These are phyloP conservation scores for Salminus brasiliensis DNA, from an alignment of 2,113 vertebrate species.

Conservation along the genomic window DNA sequence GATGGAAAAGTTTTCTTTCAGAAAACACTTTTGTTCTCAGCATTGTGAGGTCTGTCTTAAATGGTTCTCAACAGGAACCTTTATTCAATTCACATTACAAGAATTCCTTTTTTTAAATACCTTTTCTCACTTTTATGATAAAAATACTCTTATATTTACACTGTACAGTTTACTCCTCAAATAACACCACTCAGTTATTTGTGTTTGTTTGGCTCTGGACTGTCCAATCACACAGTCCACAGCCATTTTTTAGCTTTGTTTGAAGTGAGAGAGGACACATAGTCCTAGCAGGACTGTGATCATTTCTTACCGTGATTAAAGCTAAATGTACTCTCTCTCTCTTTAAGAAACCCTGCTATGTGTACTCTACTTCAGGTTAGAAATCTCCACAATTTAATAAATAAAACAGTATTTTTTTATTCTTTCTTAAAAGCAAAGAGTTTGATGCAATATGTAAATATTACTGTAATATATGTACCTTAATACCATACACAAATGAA, in stretches of 20 bases:
- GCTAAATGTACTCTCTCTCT: background rate
- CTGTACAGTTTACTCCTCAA: constrained; percentile 35
- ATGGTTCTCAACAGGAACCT: background rate
- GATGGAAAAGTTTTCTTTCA: background rate
- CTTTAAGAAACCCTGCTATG: background rate
- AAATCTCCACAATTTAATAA: background rate
- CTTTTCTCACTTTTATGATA: background rate
- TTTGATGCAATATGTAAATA: no score
- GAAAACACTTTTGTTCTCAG: background rate
- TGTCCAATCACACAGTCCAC: constrained; percentile 47
- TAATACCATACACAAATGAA: no score
- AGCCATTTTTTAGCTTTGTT: constrained; percentile 43
- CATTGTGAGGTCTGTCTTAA: background rate
- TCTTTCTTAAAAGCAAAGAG: no score
- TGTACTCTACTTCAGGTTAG: background rate
- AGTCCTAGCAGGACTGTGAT: background rate
- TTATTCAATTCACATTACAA: background rate
- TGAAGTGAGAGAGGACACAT: constrained; percentile 10
- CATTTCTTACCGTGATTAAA: background rate
- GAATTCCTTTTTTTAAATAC: background rate
- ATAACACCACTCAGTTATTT: constrained; percentile 56
- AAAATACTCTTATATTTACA: background rate
- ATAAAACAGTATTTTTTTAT: background rate
- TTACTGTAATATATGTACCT: no score
- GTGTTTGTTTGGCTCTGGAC: constrained; percentile 49